These are phyloP conservation scores for Varroa destructor DNA, from an alignment of 1,140 invertebrate species.

Conservation along the genomic window DNA sequence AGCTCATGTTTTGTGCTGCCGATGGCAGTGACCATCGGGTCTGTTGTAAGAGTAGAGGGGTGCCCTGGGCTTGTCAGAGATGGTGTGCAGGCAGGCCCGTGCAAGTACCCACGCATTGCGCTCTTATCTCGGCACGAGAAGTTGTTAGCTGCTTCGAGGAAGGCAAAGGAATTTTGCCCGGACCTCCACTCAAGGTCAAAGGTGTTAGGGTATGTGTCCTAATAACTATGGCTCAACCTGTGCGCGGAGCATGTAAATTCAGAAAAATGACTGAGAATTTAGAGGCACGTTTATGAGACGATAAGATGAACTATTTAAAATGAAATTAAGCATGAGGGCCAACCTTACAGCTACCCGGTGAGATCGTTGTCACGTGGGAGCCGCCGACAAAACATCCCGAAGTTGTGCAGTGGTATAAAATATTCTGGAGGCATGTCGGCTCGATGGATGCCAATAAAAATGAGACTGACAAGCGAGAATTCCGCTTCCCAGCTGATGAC, in stretches of 20 bases:
- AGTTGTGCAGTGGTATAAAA: slow-evolving; percentile 62
- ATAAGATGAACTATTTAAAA: background rate
- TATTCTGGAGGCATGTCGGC: slow-evolving; percentile 45
- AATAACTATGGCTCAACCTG: no score
- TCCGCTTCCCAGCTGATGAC: slow-evolving; percentile 55
- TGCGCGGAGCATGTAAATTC: slow-evolving; percentile 40
- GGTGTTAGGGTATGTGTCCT: slow-evolving; percentile 47
- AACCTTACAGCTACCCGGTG: slow-evolving; percentile 2
- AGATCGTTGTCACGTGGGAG: slow-evolving; percentile 54
- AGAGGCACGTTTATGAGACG: background rate
- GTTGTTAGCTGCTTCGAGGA: slow-evolving; percentile 67
- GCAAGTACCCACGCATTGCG: slow-evolving; percentile 51
- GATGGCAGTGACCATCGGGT: slow-evolving; percentile 61
- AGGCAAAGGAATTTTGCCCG: slow-evolving; percentile 56
- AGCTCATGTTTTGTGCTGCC: slow-evolving; percentile 65
- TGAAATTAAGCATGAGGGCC: no score
- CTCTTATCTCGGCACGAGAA: slow-evolving; percentile 54
- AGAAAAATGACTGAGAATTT: background rate
- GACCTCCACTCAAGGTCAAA: slow-evolving; percentile 57
- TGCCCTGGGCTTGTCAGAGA: slow-evolving; percentile 58
- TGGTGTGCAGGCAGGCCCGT: slow-evolving; percentile 60
- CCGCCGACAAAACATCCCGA: slow-evolving; percentile 62
- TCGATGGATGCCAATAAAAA: slow-evolving; percentile 39
- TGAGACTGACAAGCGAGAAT: slow-evolving; percentile 55
- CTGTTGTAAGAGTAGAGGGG: slow-evolving; percentile 58